phyloP scores from a whole-genome alignment of 92 coral and sea anemone species.

The Scolanthus callimorphus region DNA sequence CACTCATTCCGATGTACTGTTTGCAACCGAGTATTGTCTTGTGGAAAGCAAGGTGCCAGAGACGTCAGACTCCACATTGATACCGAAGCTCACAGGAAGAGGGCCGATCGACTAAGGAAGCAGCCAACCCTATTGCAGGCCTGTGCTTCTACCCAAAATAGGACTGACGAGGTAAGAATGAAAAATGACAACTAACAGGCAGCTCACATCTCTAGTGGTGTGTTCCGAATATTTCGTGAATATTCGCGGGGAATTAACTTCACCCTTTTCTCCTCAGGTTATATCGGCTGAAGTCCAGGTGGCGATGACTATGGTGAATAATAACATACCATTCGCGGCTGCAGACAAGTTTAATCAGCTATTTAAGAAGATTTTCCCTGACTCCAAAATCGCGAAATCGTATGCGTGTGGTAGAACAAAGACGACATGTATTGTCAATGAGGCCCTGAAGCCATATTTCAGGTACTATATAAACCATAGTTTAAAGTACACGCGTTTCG shows the following conservation, averaged over 20 bases:
- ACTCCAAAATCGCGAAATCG: constrained; percentile 52
- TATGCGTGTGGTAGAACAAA: constrained; percentile 54
- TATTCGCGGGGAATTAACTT: background rate
- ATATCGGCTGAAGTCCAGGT: constrained; percentile 47
- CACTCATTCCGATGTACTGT: constrained; percentile 34
- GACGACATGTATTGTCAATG: constrained; percentile 56
- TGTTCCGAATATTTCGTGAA: background rate
- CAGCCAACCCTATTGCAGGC: constrained; percentile 45
- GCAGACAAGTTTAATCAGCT: constrained; percentile 53
- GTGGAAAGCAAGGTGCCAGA: constrained; percentile 49
- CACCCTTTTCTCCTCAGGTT: constrained; percentile 8
- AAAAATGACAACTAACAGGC: too few species aligned
- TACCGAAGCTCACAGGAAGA: constrained; percentile 27
- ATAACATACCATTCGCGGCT: constrained; percentile 52
- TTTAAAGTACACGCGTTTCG: too few species aligned
- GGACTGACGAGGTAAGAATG: constrained; percentile 22
- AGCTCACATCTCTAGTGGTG: too few species aligned
- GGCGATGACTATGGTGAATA: constrained; percentile 53
- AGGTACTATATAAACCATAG: constrained; percentile 36
- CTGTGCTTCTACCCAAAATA: constrained; percentile 29
- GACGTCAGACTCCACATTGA: constrained; percentile 39
- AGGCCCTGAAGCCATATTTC: constrained; percentile 58
- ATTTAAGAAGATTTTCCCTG: constrained; percentile 56
- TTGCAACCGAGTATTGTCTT: constrained; percentile 32
- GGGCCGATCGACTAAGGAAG: constrained; percentile 16